phyloP scores from a whole-genome alignment of 2,888 invertebrate genomes.

The Gastracanthus pulcherrimus region DNA sequence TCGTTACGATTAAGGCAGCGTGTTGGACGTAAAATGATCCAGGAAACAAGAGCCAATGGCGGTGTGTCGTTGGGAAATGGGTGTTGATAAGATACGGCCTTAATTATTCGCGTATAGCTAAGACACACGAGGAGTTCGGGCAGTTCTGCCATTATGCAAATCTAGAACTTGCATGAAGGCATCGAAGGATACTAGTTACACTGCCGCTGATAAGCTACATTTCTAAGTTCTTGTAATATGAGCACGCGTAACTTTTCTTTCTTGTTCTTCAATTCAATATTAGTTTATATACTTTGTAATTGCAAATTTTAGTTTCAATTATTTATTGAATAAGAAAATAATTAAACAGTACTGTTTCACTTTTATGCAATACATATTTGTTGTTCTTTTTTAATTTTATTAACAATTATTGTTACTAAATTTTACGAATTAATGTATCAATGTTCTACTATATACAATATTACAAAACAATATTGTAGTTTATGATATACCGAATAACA shows the following conservation, averaged over 20 bases:
- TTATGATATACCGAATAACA: no score
- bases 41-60: no score
- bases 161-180: conserved; percentile 27
- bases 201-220: conserved; percentile 7
- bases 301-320: no score
- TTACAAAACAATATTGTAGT: no score
- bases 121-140: conserved; percentile 20
- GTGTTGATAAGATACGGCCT: conserved; percentile 33
- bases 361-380: no score
- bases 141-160: conserved; percentile 46
- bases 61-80: conserved; percentile 19
- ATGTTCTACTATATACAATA: no score
- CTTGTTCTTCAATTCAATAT: not conserved
- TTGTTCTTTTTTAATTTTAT: no score
- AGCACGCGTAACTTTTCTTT: not conserved
- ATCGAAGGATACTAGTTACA: conserved; percentile 20
- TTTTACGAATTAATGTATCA: no score
- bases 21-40: not conserved
- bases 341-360: no score
- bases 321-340: no score
- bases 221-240: conserved; percentile 4
- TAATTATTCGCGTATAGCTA: conserved; percentile 36
- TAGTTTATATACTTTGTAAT: not conserved
- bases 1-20: no score
- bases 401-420: no score